Evolutionary conservation across 2,113 vertebrate genomes (phyloP).

Genomic region (Tupaia tana): DNA sequence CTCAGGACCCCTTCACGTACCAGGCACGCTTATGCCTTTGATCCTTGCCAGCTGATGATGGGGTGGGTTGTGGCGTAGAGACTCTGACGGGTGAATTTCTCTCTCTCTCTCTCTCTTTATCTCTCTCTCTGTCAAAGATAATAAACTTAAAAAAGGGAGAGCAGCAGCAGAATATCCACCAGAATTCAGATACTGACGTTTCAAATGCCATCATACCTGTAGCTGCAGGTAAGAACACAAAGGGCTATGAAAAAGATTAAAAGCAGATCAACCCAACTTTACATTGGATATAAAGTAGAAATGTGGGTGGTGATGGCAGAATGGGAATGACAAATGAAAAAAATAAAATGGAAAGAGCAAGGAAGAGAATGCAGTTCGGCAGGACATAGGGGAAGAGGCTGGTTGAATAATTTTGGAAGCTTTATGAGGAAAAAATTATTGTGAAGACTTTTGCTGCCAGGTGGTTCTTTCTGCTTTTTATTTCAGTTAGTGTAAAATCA

Average conservation of each 20-base stretch:
- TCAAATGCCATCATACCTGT: not conserved
- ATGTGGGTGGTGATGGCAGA: not conserved
- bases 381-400: not conserved
- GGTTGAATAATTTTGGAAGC: not conserved
- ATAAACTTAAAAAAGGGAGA: no score
- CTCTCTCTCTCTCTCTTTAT: no score
- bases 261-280: not conserved
- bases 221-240: not conserved
- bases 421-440: not conserved
- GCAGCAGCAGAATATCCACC: no score
- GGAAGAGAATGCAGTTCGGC: not conserved
- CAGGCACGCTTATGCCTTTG: no score
- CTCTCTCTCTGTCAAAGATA: no score
- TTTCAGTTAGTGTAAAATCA: not conserved
- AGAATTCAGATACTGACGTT: fast-evolving
- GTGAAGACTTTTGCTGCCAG: not conserved
- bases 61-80: no score
- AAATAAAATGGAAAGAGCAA: not conserved
- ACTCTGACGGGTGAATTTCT: no score
- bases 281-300: not conserved
- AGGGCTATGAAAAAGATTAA: not conserved
- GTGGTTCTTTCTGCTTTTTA: not conserved
- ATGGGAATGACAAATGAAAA: not conserved
- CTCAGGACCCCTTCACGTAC: no score
- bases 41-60: no score